These are phyloP conservation scores for Poecilia velifera DNA, from an alignment of 2,797 vertebrate genomes.

Conservation along the genomic window DNA sequence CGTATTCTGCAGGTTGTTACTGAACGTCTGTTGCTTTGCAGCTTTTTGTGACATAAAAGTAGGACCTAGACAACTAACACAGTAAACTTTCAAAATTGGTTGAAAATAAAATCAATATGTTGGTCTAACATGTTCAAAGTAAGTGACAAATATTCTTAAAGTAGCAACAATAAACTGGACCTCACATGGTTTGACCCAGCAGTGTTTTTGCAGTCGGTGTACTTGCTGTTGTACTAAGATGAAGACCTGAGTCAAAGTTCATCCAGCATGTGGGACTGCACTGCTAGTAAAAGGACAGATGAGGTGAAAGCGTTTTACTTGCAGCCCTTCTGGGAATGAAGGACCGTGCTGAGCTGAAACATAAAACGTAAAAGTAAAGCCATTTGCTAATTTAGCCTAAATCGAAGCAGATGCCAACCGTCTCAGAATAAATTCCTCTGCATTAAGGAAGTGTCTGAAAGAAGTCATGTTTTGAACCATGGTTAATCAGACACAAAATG, in stretches of 20 bases:
- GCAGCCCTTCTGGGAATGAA: conserved; percentile 40
- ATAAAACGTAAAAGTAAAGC: conserved; percentile 13
- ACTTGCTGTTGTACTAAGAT: conserved; percentile 46
- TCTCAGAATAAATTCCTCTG: conserved; percentile 1
- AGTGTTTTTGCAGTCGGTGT: conserved; percentile 12
- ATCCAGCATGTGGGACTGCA: conserved; percentile 17
- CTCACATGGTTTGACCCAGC: conserved; percentile 16
- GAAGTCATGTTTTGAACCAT: background rate
- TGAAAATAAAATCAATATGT: background rate
- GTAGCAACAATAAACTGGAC: conserved; percentile 42
- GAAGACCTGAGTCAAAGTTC: conserved; percentile 40
- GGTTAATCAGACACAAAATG: background rate
- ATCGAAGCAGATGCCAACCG: background rate
- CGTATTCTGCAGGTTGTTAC: background rate
- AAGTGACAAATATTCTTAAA: conserved; percentile 1
- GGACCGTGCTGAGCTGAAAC: conserved; percentile 1
- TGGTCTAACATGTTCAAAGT: background rate
- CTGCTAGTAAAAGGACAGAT: conserved; percentile 45
- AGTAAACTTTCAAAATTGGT: background rate
- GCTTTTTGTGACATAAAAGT: background rate
- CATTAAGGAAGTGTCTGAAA: background rate
- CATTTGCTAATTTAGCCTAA: conserved; percentile 18
- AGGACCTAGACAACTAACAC: background rate
- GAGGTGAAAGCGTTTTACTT: conserved; percentile 45
- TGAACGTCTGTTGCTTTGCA: background rate